Conservation (phyloP, 2,888 invertebrate genomes). For the Hipparchia sbordonii region DNA sequence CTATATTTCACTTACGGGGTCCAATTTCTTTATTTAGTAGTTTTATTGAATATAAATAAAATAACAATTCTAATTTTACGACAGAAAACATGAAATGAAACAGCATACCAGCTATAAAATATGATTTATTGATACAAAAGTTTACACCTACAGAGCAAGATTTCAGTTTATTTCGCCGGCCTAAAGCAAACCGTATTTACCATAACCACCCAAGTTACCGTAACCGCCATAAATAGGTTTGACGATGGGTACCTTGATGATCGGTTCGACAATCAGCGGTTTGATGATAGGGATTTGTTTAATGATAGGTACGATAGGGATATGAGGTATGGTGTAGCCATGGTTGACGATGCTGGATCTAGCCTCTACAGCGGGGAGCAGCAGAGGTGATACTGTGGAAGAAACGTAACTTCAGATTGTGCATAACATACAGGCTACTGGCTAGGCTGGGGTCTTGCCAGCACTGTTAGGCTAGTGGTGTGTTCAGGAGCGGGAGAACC, state of each 20-base stretch:
- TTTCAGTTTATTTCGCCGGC: not conserved
- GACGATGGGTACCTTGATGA: slow-evolving; percentile 40
- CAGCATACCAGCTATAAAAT: slow-evolving; percentile 17
- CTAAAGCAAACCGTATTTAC: slow-evolving; percentile 14
- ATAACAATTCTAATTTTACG: not conserved
- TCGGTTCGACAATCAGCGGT: slow-evolving; percentile 33
- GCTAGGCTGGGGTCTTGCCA: slow-evolving; percentile 22
- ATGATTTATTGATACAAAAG: slow-evolving; percentile 12
- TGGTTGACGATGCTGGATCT: slow-evolving; percentile 63
- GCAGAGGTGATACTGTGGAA: slow-evolving; percentile 45
- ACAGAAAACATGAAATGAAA: slow-evolving; percentile 10
- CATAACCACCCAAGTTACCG: slow-evolving; percentile 9
- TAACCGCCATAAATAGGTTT: slow-evolving; percentile 37
- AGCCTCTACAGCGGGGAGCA: slow-evolving; percentile 50
- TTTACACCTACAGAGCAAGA: not conserved
- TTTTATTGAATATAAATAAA: not conserved
- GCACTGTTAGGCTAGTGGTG: slow-evolving; percentile 18
- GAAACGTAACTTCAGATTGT: slow-evolving; percentile 40
- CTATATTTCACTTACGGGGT: too few relatives aligned
- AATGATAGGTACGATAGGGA: slow-evolving; percentile 52
- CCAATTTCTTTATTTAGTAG: not conserved
- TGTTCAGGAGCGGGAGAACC: slow-evolving; percentile 36
- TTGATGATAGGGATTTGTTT: slow-evolving; percentile 47
- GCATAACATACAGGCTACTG: slow-evolving; percentile 27
- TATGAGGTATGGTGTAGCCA: slow-evolving; percentile 54